Conservation (phyloP, 2,113 vertebrate species). For the Lethenteron reissneri region DNA sequence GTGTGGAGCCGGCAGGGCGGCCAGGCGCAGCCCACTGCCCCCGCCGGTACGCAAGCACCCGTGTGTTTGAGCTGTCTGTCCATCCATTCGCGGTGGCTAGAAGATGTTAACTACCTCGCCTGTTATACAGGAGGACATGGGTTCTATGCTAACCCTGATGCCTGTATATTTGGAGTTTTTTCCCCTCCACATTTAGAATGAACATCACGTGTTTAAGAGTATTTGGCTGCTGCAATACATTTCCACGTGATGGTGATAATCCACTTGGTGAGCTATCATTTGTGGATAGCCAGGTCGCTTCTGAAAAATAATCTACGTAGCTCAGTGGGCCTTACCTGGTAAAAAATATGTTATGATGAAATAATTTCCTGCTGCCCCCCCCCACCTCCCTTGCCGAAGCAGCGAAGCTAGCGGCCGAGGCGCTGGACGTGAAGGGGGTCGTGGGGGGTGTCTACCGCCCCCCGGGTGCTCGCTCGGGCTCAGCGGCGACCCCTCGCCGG, state of each 20-base stretch:
- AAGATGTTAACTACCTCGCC: too few relatives aligned
- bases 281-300: not conserved
- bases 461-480: slow-evolving; percentile 50
- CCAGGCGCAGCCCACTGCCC: too few relatives aligned
- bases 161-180: too few relatives aligned
- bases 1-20: not conserved
- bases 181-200: too few relatives aligned
- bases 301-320: not conserved
- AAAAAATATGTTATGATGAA: not conserved
- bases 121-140: too few relatives aligned
- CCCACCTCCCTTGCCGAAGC: slow-evolving; percentile 18
- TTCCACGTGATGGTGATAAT: too few relatives aligned
- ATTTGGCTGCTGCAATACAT: too few relatives aligned
- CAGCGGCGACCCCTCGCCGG: slow-evolving; percentile 27
- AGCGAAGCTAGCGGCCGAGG: slow-evolving; percentile 44
- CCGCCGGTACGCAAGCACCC: too few relatives aligned
- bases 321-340: not conserved
- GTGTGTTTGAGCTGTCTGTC: too few relatives aligned
- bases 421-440: slow-evolving; percentile 28
- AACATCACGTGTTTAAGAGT: too few relatives aligned
- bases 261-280: not conserved
- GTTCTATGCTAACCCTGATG: too few relatives aligned
- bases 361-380: slow-evolving; percentile 3
- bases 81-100: too few relatives aligned
- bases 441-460: slow-evolving; percentile 65